Evolutionary conservation across 2,797 vertebrate genomes (phyloP).

Genomic region (Notoglanidium macrostoma): DNA sequence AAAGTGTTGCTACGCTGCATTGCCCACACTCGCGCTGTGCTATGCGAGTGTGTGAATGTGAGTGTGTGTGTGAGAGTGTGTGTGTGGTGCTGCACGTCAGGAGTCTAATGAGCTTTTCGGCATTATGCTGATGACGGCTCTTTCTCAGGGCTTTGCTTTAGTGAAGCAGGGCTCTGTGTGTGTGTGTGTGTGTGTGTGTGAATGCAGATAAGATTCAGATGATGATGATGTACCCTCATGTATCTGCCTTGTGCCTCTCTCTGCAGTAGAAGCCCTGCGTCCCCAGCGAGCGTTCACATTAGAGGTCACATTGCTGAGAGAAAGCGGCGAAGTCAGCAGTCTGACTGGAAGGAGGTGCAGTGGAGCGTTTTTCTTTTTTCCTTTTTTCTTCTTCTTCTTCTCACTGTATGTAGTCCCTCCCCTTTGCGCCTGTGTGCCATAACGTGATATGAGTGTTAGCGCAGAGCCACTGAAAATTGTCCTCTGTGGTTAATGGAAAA

Average conservation of each 20-base stretch:
- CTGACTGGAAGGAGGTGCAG: conserved; percentile 30
- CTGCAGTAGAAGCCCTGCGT: conserved; percentile 13
- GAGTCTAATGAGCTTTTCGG: conserved; percentile 35
- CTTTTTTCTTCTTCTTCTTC: background rate
- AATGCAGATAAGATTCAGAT: conserved; percentile 39
- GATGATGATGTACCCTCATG: background rate
- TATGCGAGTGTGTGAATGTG: background rate
- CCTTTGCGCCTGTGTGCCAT: conserved; percentile 39
- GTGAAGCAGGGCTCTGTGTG: conserved; percentile 20
- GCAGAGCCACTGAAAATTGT: background rate
- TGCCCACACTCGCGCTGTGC: background rate
- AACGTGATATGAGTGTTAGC: conserved; percentile 25
- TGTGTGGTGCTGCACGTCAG: background rate
- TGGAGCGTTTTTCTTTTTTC: conserved; percentile 15
- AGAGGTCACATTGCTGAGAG: conserved; percentile 50
- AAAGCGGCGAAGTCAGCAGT: conserved; percentile 50
- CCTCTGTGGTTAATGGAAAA: background rate
- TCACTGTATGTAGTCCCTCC: conserved; percentile 27
- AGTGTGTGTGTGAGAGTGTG: background rate
- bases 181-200: background rate
- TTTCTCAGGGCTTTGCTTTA: conserved; percentile 35
- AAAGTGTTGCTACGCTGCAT: background rate
- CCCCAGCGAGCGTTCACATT: conserved; percentile 31
- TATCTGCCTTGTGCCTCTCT: background rate
- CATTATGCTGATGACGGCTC: conserved; percentile 34